Percentiles rank a stretch among this genome's conserved stretches.
Conservation (phyloP, 2,797 vertebrate genomes). For the Clarias fuscus region DNA sequence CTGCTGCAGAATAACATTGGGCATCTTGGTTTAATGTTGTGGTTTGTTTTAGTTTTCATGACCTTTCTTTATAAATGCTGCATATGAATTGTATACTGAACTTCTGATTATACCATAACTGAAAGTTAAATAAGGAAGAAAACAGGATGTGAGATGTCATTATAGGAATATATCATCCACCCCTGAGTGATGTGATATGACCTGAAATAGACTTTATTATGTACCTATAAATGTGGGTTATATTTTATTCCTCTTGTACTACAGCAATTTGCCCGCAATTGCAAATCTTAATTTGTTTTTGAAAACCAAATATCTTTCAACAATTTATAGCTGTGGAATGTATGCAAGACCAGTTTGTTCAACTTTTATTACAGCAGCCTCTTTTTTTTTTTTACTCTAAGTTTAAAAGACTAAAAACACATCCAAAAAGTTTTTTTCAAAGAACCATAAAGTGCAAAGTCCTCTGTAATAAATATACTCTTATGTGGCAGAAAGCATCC, state of each 20-base stretch:
- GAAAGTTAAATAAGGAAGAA: no score
- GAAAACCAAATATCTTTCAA: neutral
- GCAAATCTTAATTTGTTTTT: neutral
- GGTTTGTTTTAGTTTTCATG: neutral
- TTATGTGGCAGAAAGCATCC: neutral
- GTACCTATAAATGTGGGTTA: neutral
- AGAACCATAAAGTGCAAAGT: neutral
- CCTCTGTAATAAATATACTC: neutral
- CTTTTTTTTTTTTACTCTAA: neutral
- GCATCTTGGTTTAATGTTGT: no score
- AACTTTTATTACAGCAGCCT: neutral
- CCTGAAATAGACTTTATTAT: neutral
- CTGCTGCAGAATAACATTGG: slow-evolving; percentile 26
- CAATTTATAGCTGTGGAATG: neutral
- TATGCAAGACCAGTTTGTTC: neutral
- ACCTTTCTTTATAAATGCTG: neutral
- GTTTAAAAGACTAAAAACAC: neutral
- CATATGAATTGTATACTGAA: neutral
- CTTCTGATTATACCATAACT: neutral
- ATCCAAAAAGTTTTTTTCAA: neutral
- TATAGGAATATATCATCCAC: neutral
- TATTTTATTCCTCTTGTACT: neutral
- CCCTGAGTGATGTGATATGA: no score
- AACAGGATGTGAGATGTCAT: no score
- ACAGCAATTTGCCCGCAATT: neutral